Evolutionary conservation across 2,113 vertebrate genomes (phyloP), one percentile per base, ranked within the genome.

Genomic region (Pachyramphus minor): DNA sequence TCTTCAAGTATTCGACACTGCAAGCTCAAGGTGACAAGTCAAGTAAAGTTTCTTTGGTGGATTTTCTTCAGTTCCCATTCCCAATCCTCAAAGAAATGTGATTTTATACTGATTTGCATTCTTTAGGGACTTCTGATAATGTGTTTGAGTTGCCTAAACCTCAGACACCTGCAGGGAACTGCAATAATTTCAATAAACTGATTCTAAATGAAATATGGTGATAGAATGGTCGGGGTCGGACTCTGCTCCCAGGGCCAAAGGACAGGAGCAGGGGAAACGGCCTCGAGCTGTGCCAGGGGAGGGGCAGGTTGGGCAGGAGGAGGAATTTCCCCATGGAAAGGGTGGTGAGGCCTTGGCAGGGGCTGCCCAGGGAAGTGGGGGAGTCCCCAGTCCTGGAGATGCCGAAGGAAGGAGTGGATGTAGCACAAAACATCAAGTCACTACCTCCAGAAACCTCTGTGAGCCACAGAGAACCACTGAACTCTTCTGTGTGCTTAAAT

Each of bases 161-260:
- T 66, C 50, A 31, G 50, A 35, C 2, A 3, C 16, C 60, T 15
- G 20, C 21, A 15, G 74, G 30, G 35, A 53, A 8, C 25, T 2
- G 0, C 0, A 2, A 7, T 17, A 49, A 60, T 56, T 73, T 19
- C 60, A 27, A 9, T 44, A 50, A 90, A 30, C 2, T 5, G 5
- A 10, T 56, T 81, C 6, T 52, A 33, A 69, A 24, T 10, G 1
- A 27, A 67, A 63, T 18, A 24, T 3, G 5, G 28, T 3, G 16
- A 14, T 11, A 35, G 58, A 63, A 55, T 3, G 28, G 17, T 19
- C 19, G 25, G 25, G 30, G 30, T 55, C 30, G 18, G 18, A 19
- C 30, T 55, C 30, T 55, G 53, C 53, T 33, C 30, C 17, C 30
- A 31, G 53, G 30, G 50, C 31, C 53, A 55, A 55, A 30, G 53